Evolutionary conservation across 2,888 invertebrate species (phyloP).

Genomic region (Chirona hameri): DNA sequence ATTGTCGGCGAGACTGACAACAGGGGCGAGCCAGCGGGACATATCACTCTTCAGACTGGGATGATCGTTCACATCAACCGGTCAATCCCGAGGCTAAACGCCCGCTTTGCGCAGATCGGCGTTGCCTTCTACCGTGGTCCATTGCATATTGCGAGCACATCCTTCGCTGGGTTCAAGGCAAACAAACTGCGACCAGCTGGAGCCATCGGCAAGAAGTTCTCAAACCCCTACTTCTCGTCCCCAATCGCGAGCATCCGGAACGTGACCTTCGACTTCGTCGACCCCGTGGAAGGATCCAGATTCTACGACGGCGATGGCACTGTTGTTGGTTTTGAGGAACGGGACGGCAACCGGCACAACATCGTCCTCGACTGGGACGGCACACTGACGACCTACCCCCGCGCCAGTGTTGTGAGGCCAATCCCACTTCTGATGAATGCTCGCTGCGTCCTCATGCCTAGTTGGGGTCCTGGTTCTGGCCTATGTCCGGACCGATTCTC

Average conservation of each 20-base stretch:
- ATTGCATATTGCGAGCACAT: neutral
- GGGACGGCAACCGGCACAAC: neutral
- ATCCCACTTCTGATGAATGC: neutral
- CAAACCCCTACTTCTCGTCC: neutral
- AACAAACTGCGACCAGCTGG: neutral
- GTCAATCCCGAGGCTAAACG: no score
- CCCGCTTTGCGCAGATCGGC: neutral
- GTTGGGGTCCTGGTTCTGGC: neutral
- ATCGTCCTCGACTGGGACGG: neutral
- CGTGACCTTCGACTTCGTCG: neutral
- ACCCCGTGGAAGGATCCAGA: neutral
- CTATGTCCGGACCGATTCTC: neutral
- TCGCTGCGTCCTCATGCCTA: neutral
- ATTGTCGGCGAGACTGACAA: constrained; percentile 3
- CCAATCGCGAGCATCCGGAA: neutral
- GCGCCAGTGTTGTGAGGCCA: neutral
- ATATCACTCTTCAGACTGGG: no score
- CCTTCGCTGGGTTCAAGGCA: neutral
- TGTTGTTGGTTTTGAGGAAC: neutral
- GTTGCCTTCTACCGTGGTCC: no score
- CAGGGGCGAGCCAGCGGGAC: neutral
- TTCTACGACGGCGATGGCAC: neutral
- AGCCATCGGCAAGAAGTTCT: neutral
- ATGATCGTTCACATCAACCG: no score
- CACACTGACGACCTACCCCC: constrained; percentile 1